phyloP scores from a whole-genome alignment of 37 sponge, comb jelly and placozoan genomes.

The Cladorhizidae sp. region DNA sequence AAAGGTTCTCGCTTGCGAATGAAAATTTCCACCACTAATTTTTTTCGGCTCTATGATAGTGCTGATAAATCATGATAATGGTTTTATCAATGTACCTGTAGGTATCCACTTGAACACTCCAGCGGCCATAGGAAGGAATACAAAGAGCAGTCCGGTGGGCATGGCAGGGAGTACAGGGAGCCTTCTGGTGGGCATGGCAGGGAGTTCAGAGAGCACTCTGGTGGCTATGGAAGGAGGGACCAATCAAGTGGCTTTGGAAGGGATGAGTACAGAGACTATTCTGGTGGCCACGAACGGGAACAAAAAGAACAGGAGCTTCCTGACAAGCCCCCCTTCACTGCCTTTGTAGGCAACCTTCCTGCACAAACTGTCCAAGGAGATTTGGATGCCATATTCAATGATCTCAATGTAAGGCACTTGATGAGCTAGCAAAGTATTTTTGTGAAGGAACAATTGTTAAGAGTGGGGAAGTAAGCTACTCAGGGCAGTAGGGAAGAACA shows the following conservation, averaged over 20 bases:
- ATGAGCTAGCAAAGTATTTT: too few relatives aligned
- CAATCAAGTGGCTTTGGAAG: not conserved
- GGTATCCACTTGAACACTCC: too few relatives aligned
- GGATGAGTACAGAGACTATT: not conserved
- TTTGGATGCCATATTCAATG: constrained; percentile 85
- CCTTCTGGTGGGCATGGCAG: not conserved
- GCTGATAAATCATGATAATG: too few relatives aligned
- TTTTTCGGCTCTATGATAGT: too few relatives aligned
- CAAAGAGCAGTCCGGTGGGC: not conserved
- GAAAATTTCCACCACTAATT: too few relatives aligned
- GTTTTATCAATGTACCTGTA: too few relatives aligned
- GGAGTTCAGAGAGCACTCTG: not conserved
- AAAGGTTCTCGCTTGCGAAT: too few relatives aligned
- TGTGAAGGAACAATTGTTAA: too few relatives aligned
- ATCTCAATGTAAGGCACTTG: constrained; percentile 53
- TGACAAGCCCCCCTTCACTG: constrained; percentile 89
- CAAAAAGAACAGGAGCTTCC: constrained; percentile 56
- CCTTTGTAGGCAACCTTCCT: constrained; percentile 94
- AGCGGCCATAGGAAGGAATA: too few relatives aligned
- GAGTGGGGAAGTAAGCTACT: too few relatives aligned
- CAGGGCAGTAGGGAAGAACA: too few relatives aligned
- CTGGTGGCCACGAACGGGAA: not conserved
- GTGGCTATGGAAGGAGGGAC: constrained; percentile 3
- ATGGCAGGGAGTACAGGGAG: not conserved
- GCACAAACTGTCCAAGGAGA: constrained; percentile 92